Evolutionary conservation across 2,113 vertebrate species (phyloP).

Genomic region (Hyperoodon ampullatus): DNA sequence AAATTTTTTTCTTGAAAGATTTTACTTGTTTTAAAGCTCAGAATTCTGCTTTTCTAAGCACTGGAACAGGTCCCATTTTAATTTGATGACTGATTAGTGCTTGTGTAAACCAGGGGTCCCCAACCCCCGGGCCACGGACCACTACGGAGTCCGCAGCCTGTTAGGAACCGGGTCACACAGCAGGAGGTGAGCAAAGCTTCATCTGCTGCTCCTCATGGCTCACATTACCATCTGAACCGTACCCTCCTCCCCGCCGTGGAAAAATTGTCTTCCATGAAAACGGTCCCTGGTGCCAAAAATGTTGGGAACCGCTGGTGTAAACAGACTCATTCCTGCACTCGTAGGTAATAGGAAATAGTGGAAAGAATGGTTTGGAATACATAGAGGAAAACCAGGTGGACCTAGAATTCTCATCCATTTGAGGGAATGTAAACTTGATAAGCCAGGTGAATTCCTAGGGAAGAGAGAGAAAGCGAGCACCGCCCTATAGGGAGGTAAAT

Average conservation of each 20-base stretch:
- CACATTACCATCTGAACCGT: too few relatives aligned
- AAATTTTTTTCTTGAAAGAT: background rate
- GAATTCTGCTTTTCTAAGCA: background rate
- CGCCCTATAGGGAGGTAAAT: background rate
- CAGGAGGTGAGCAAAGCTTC: too few relatives aligned
- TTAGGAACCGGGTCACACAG: too few relatives aligned
- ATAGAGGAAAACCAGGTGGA: background rate
- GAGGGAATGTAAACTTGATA: background rate
- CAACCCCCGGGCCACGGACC: too few relatives aligned
- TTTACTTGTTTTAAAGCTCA: background rate
- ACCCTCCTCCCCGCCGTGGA: too few relatives aligned
- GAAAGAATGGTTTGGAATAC: background rate
- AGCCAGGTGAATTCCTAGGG: background rate
- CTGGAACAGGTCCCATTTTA: background rate
- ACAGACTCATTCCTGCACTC: background rate
- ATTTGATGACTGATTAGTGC: background rate
- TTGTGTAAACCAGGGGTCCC: background rate
- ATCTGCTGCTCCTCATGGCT: too few relatives aligned
- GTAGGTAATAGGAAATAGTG: background rate
- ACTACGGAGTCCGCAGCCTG: too few relatives aligned
- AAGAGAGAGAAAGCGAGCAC: background rate
- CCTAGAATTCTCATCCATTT: background rate
- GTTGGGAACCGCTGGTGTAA: background rate
- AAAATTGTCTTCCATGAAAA: too few relatives aligned
- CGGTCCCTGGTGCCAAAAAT: too few relatives aligned